Conservation (phyloP, 2,113 vertebrate genomes). For the Donacobius atricapilla region DNA sequence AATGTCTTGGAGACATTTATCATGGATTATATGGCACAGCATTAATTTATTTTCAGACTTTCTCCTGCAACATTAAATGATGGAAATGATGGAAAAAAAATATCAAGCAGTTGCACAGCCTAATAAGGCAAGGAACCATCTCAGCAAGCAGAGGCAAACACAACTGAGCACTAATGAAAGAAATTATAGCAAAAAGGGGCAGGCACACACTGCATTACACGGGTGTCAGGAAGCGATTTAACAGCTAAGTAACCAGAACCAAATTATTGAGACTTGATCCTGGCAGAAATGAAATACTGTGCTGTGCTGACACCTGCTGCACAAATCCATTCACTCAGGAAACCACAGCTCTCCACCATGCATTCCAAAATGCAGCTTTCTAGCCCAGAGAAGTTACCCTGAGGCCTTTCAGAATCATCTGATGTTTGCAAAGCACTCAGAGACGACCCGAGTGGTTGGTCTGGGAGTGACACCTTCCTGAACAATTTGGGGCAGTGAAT, state of each 20-base stretch:
- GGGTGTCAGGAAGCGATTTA: neutral
- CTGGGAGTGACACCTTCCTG: neutral
- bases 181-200: neutral
- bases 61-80: neutral
- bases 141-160: neutral
- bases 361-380: neutral
- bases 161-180: neutral
- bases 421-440: neutral
- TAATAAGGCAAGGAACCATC: neutral
- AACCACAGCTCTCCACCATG: neutral
- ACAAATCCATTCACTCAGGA: neutral
- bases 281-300: neutral
- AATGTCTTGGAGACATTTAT: neutral
- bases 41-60: neutral
- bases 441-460: neutral
- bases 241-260: neutral
- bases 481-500: neutral
- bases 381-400: neutral
- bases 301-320: conserved; percentile 27
- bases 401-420: neutral
- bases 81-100: neutral
- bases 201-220: neutral
- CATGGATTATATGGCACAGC: rapidly evolving
- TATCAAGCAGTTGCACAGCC: neutral
- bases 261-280: neutral